These are phyloP conservation scores for Drosophila recens DNA, from an alignment of 2,888 invertebrate species.

Conservation along the genomic window DNA sequence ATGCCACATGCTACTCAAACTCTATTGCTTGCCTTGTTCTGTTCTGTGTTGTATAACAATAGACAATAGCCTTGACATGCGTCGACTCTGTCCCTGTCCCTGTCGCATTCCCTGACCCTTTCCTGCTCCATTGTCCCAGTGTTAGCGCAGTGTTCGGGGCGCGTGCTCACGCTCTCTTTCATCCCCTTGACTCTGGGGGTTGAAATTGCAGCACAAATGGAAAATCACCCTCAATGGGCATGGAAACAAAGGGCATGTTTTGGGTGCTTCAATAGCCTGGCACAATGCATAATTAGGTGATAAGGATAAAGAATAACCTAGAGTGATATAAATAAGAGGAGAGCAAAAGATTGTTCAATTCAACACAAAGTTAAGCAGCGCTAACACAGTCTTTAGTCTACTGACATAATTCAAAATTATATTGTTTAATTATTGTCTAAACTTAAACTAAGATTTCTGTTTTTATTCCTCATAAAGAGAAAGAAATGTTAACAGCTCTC, in stretches of 20 bases:
- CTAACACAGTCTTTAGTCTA: neutral
- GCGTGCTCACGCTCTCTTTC: constrained; percentile 31
- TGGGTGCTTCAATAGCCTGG: constrained; percentile 23
- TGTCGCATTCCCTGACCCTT: neutral
- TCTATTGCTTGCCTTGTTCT: constrained; percentile 41
- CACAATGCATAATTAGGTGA: constrained; percentile 69
- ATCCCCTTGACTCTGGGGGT: constrained; percentile 50
- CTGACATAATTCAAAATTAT: too few species aligned
- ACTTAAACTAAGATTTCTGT: neutral
- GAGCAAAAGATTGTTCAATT: neutral
- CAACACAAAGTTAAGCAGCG: neutral
- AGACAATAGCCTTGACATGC: constrained; percentile 37
- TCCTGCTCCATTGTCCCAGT: neutral
- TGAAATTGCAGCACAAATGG: constrained; percentile 22
- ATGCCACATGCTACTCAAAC: constrained; percentile 12
- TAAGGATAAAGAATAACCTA: constrained; percentile 35
- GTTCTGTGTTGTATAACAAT: constrained; percentile 40
- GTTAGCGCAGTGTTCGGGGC: constrained; percentile 22
- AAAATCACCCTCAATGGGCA: constrained; percentile 42
- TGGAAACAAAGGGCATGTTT: constrained; percentile 28
- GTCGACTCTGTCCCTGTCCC: constrained; percentile 16
- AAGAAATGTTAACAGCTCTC: neutral
- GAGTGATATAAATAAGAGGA: neutral
- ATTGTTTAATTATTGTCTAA: neutral
- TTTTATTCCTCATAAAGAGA: neutral